These are phyloP conservation scores for Pterostichus madidus DNA, from an alignment of 2,888 invertebrate genomes.

Conservation along the genomic window DNA sequence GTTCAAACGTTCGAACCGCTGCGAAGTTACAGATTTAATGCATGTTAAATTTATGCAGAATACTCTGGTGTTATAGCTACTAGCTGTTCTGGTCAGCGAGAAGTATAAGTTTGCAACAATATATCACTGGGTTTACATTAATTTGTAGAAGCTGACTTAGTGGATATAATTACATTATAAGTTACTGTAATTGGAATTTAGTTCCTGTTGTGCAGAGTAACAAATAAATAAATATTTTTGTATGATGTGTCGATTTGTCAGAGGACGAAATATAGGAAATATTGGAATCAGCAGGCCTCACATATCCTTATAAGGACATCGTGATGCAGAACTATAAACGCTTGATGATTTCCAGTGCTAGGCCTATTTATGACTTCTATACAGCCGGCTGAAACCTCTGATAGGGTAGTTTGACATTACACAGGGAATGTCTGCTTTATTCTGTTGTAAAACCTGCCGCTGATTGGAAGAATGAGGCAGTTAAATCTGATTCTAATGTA, in stretches of 20 bases:
- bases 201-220: no score
- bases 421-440: constrained; percentile 6
- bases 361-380: not conserved
- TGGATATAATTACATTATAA: no score
- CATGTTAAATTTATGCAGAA: constrained; percentile 49
- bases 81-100: not conserved
- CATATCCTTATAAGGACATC: not conserved
- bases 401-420: not conserved
- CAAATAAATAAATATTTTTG: not conserved
- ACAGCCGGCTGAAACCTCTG: not conserved
- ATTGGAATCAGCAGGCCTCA: no score
- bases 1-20: constrained; percentile 9
- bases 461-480: constrained; percentile 23
- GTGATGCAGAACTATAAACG: not conserved
- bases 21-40: constrained; percentile 43
- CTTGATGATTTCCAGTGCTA: not conserved
- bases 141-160: no score
- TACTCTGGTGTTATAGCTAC: constrained; percentile 22
- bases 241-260: not conserved
- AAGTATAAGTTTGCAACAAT: constrained; percentile 35
- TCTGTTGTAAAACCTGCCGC: constrained; percentile 2
- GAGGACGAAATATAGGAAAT: not conserved
- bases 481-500: constrained; percentile 17
- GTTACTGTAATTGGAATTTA: no score
- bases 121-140: not conserved